Evolutionary conservation across 1,140 invertebrate species (phyloP).

Genomic region (Pseudomyrmex cubaensis): DNA sequence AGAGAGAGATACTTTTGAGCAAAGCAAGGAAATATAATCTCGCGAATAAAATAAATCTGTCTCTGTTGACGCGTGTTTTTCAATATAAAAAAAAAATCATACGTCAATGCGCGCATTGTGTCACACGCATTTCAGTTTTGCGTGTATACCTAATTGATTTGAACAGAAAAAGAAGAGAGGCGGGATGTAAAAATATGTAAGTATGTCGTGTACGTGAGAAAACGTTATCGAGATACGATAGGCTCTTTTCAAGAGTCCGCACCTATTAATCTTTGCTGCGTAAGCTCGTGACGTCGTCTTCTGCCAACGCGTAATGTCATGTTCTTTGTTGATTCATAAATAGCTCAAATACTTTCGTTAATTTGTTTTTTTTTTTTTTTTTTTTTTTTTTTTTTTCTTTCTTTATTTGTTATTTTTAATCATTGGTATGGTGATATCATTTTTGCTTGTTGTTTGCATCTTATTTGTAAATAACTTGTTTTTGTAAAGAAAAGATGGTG

Average conservation of each 20-base stretch:
- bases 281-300: constrained; percentile 19
- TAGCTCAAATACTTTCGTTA: neutral
- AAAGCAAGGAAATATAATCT: too few relatives aligned
- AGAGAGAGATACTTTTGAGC: neutral
- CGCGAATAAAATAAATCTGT: too few relatives aligned
- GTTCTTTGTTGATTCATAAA: neutral
- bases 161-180: neutral
- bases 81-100: neutral
- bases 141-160: neutral
- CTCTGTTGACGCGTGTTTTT: too few relatives aligned
- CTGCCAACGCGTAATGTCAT: neutral
- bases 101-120: constrained; percentile 18
- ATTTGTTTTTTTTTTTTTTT: too few relatives aligned
- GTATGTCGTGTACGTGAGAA: too few relatives aligned
- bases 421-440: too few relatives aligned
- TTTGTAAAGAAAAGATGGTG: too few relatives aligned
- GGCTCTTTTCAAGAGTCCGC: neutral
- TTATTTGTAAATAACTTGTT: too few relatives aligned
- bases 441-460: too few relatives aligned
- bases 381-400: too few relatives aligned
- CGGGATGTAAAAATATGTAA: too few relatives aligned
- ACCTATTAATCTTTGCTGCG: constrained; percentile 35
- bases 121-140: neutral
- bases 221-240: constrained; percentile 15
- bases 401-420: too few relatives aligned